Conservation (phyloP, 2,888 invertebrate species). For the Kuschelorhynchus macadamiae region DNA sequence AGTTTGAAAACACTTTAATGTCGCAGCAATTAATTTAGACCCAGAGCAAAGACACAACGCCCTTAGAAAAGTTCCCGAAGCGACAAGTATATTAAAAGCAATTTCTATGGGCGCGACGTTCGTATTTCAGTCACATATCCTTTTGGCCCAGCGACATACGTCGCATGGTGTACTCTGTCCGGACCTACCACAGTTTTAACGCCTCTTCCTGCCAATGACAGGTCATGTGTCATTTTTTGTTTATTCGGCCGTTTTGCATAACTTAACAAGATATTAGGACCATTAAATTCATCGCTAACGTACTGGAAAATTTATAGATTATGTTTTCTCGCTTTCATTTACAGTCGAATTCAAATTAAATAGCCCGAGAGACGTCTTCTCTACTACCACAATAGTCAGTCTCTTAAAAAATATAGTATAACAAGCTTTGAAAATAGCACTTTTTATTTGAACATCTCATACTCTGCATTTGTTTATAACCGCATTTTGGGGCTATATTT, state of each 20-base stretch:
- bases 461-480: too few relatives aligned
- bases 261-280: conserved; percentile 17
- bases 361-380: too few relatives aligned
- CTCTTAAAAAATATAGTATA: too few relatives aligned
- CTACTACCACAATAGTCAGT: too few relatives aligned
- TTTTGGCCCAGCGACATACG: conserved; percentile 15
- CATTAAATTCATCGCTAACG: conserved; percentile 9
- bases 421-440: too few relatives aligned
- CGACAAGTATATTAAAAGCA: conserved; percentile 14
- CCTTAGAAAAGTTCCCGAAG: background rate
- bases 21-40: background rate
- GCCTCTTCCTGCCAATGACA: conserved; percentile 16
- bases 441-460: too few relatives aligned
- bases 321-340: too few relatives aligned
- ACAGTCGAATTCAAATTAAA: too few relatives aligned
- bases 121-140: conserved; percentile 26
- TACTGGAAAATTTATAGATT: background rate
- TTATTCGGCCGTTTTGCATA: conserved; percentile 6
- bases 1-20: background rate
- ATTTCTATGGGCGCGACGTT: conserved; percentile 18
- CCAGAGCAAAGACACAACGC: background rate
- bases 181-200: conserved; percentile 15
- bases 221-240: conserved; percentile 8
- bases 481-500: too few relatives aligned
- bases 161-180: background rate